Conservation (phyloP, 2,797 vertebrate genomes). For the Pseudopleuronectes americanus region DNA sequence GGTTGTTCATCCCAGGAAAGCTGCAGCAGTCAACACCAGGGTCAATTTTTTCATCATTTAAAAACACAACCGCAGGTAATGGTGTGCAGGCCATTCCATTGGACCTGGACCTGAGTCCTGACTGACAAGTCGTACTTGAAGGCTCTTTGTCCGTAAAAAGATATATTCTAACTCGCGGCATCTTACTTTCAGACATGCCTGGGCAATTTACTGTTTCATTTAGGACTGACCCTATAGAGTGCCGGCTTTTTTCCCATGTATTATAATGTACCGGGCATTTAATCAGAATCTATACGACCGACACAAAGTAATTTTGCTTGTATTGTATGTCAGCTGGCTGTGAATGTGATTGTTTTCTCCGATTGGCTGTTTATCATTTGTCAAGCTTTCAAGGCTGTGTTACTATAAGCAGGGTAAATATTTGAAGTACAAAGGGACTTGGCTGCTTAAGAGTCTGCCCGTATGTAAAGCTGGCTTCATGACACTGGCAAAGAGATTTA, state of each 20-base stretch:
- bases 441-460: constrained; percentile 59
- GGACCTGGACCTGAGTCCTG: constrained; percentile 50
- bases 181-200: constrained; percentile 66
- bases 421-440: constrained; percentile 60
- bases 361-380: constrained; percentile 41
- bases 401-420: constrained; percentile 62
- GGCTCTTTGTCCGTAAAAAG: constrained; percentile 70
- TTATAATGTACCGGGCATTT: constrained; percentile 30
- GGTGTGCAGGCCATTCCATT: constrained; percentile 49
- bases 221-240: constrained; percentile 30
- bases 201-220: constrained; percentile 62
- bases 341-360: constrained; percentile 30
- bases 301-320: constrained; percentile 41
- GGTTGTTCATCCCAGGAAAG: constrained; percentile 30
- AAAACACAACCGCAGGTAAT: constrained; percentile 66
- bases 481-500: constrained; percentile 73
- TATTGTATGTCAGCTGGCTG: constrained; percentile 27
- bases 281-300: constrained; percentile 44
- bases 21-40: constrained; percentile 28
- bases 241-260: constrained; percentile 4
- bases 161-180: too few relatives aligned
- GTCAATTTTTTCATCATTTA: constrained; percentile 52
- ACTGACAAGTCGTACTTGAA: constrained; percentile 73
- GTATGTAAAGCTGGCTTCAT: constrained; percentile 66
- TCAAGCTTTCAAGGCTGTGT: constrained; percentile 46